Evolutionary conservation across 2,113 vertebrate species (phyloP).

Genomic region (Rhinolophus sinicus): DNA sequence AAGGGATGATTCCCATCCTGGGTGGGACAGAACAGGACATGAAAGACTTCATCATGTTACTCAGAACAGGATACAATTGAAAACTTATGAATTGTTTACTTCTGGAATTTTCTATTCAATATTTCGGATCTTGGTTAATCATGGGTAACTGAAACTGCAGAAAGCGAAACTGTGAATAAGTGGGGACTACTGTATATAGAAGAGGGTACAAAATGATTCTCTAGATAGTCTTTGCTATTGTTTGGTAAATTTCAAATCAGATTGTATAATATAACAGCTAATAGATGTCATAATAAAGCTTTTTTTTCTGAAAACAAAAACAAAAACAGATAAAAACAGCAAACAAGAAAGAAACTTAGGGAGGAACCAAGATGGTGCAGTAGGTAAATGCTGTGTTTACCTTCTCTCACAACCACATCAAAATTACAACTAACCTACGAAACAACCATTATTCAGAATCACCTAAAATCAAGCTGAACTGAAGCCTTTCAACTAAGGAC

Average conservation of each 20-base stretch:
- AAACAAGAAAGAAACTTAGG: conserved; percentile 4
- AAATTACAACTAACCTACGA: too few relatives aligned
- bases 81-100: background rate
- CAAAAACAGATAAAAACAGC: background rate
- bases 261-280: background rate
- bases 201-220: conserved; percentile 1
- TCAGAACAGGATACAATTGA: background rate
- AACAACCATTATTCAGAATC: too few relatives aligned
- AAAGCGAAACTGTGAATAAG: background rate
- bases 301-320: background rate
- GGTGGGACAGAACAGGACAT: background rate
- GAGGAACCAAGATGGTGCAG: too few relatives aligned
- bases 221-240: background rate
- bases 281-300: background rate
- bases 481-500: too few relatives aligned
- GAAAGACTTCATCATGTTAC: background rate
- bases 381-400: too few relatives aligned
- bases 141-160: background rate
- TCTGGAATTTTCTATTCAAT: background rate
- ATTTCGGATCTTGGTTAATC: background rate
- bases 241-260: conserved; percentile 7
- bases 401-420: too few relatives aligned
- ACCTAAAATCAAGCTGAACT: too few relatives aligned
- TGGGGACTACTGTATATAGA: background rate
- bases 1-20: background rate